A percentile compares a stretch with the other conserved stretches of the same genome.
These are phyloP conservation scores for Casuarius casuarius DNA, from an alignment of 2,113 vertebrate species.

Conservation along the genomic window DNA sequence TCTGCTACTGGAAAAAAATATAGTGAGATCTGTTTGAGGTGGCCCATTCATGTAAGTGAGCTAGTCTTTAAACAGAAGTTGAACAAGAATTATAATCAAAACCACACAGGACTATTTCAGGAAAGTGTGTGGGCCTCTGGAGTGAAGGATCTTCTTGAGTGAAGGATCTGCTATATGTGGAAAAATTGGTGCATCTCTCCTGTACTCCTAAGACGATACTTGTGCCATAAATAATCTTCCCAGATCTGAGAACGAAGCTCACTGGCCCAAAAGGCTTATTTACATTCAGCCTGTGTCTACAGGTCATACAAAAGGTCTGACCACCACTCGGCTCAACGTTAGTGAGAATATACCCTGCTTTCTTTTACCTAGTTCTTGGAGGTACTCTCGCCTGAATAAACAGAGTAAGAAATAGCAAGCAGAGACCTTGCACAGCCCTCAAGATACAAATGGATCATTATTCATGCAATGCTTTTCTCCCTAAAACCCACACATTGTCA, in stretches of 20 bases:
- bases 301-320: not conserved
- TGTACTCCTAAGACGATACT: not conserved
- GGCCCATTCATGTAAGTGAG: conserved; percentile 18
- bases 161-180: not conserved
- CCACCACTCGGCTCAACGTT: not conserved
- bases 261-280: not conserved
- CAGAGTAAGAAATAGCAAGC: not conserved
- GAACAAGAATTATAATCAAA: conserved; percentile 12
- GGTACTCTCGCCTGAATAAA: not conserved
- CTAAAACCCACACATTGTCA: not conserved
- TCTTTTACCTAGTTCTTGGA: not conserved
- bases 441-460: not conserved
- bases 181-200: not conserved
- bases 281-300: not conserved
- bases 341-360: not conserved
- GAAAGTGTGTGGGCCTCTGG: not conserved
- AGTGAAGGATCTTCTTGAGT: not conserved
- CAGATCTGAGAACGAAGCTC: not conserved
- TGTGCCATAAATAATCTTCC: not conserved
- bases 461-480: not conserved
- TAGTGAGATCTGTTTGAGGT: conserved; percentile 19
- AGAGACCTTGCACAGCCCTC: not conserved
- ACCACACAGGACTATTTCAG: not conserved
- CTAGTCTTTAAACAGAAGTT: conserved; percentile 10
- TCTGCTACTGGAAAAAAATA: not conserved